A percentile compares a stretch with the other conserved stretches of the same genome.
Conservation (phyloP, 2,888 invertebrate genomes). For the Anticlea derivata region DNA sequence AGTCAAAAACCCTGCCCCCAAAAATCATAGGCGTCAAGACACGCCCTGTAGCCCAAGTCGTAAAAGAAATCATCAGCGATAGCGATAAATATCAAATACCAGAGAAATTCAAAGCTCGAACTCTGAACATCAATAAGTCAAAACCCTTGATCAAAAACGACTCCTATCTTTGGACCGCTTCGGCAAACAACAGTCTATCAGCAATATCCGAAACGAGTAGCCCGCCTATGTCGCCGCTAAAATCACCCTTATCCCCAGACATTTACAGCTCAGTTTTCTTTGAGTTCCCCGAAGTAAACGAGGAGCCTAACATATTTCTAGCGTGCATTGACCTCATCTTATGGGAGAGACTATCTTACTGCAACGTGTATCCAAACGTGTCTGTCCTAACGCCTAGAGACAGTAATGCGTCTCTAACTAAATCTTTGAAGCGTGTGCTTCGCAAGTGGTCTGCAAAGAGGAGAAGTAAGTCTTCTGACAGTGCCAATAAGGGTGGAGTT, state of each 20-base stretch:
- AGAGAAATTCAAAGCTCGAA: constrained; percentile 56
- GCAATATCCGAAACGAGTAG: constrained; percentile 68
- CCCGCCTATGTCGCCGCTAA: constrained; percentile 47
- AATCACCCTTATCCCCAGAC: constrained; percentile 58
- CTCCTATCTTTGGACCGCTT: constrained; percentile 61
- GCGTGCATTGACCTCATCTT: constrained; percentile 72
- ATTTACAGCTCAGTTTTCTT: constrained; percentile 75
- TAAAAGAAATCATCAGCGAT: constrained; percentile 60
- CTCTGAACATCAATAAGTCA: constrained; percentile 49
- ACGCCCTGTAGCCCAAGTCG: constrained; percentile 58
- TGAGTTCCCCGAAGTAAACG: constrained; percentile 57
- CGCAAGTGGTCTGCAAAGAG: constrained; percentile 48
- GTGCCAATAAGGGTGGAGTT: constrained; percentile 58
- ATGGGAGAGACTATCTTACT: constrained; percentile 68
- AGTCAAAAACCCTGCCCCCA: constrained; percentile 29
- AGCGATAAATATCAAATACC: constrained; percentile 59
- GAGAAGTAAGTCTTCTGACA: constrained; percentile 50
- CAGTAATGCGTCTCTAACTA: constrained; percentile 54
- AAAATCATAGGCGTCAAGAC: constrained; percentile 28
- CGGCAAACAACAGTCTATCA: constrained; percentile 56
- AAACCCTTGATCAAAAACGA: constrained; percentile 55
- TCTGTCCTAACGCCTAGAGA: constrained; percentile 53
- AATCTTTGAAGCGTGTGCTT: constrained; percentile 48
- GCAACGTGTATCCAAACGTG: constrained; percentile 65
- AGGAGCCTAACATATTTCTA: constrained; percentile 53